Evolutionary conservation across 2,888 invertebrate species (phyloP).

Genomic region (Andrena camellia): DNA sequence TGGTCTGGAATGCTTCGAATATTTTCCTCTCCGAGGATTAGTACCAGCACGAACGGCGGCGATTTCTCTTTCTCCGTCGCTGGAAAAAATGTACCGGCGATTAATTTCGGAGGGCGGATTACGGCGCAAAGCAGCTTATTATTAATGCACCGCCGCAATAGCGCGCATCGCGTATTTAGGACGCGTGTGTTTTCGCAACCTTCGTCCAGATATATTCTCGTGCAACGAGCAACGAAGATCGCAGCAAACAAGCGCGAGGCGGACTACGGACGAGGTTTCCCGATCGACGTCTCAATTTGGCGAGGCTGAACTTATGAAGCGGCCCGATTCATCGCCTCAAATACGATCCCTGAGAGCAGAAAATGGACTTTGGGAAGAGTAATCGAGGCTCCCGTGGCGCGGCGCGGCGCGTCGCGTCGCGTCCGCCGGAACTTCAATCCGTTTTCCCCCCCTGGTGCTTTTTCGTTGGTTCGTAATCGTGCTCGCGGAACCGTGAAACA

Average conservation of each 20-base stretch:
- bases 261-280: neutral
- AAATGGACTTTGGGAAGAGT: conserved; percentile 19
- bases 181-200: neutral
- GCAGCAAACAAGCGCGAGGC: neutral
- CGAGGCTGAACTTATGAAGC: neutral
- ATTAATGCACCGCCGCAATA: neutral
- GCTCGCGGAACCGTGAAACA: conserved; percentile 56
- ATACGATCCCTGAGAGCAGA: conserved; percentile 11
- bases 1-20: neutral
- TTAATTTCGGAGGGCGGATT: neutral
- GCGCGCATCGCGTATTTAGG: neutral
- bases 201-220: neutral
- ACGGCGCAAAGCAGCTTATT: neutral
- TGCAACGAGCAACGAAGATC: neutral
- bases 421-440: neutral
- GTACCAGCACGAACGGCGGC: neutral
- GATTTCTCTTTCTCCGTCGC: neutral
- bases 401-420: too few species aligned
- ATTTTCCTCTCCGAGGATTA: neutral
- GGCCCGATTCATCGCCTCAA: conserved; percentile 22
- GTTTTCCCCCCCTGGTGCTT: neutral
- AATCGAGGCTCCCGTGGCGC: neutral
- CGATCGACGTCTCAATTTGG: conserved; percentile 22
- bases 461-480: conserved; percentile 9
- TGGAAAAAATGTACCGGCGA: neutral